phyloP scores from a whole-genome alignment of 2,888 invertebrate genomes.

The Drosophila mayaguana region DNA sequence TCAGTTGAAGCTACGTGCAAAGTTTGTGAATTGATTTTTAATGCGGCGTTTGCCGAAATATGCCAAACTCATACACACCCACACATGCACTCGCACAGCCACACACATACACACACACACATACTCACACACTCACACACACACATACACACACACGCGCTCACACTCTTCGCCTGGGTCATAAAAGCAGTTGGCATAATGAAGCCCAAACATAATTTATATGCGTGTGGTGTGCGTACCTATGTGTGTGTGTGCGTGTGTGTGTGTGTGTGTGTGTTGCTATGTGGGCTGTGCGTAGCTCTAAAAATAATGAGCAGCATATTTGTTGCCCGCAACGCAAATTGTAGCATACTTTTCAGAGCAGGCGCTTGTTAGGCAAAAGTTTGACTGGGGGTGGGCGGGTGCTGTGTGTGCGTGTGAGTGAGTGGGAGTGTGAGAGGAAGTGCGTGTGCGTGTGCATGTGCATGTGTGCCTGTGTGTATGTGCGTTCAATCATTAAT shows the following conservation, averaged over 20 bases:
- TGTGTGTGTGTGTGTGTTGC: conserved; percentile 4
- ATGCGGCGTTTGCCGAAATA: conserved; percentile 64
- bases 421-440: conserved; percentile 1
- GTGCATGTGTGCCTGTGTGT: conserved; percentile 27
- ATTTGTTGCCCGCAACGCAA: conserved; percentile 69
- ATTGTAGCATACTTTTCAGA: conserved; percentile 68
- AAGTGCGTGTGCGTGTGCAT: neutral
- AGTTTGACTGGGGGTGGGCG: neutral
- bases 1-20: conserved; percentile 63
- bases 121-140: neutral
- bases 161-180: conserved; percentile 6
- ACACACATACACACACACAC: neutral
- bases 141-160: neutral
- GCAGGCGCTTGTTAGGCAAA: conserved; percentile 9
- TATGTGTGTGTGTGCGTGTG: neutral
- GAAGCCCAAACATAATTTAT: conserved; percentile 77
- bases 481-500: conserved; percentile 71
- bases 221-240: conserved; percentile 42
- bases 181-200: conserved; percentile 62
- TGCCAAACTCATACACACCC: conserved; percentile 14
- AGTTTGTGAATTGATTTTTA: conserved; percentile 78
- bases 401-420: neutral
- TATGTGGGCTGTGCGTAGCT: conserved; percentile 27
- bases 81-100: neutral
- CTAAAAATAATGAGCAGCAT: conserved; percentile 78